Evolutionary conservation across 2,797 vertebrate genomes (phyloP), one percentile per base, ranked within the genome.

Genomic region (Sebastiscus tertius): DNA sequence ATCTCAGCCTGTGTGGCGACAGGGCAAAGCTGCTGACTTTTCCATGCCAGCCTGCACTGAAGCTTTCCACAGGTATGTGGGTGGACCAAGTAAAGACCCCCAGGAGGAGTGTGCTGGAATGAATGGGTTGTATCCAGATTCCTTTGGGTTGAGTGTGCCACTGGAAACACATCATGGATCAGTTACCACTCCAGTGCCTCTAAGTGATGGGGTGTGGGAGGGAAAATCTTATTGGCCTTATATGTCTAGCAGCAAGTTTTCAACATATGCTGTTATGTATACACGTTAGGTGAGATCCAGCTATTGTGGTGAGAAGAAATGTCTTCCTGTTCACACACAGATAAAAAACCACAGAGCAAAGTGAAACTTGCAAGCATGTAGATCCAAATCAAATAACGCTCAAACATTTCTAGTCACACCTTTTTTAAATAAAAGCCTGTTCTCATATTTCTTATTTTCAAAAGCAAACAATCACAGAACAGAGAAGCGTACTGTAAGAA

Each of bases 1-100:
- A 92, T 90, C 87, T 87, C 68, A 59, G 75, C 49, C 58, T 66
- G 65, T 81, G 81, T 64, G 81, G 80, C 52, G 64, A 86, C 75
- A 77, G 73, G 52, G 68, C 33, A 61, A 83, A 87, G 87, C 78
- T 61, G 85, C 72, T 55, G 82, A 73, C 11, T 56, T 46, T 70
- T 78, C 83, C 68, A 75, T 87, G 80, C 82, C 81, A 78, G 68
- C 68, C 22, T 78, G 76, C 84, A 76, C 75, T 77, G 78, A 46
- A 46, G 42, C 42, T 46, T 46, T 46, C 42, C 42, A 46, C 82
- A 89, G 81, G 76, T 73, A 85, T 83, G 87, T 59, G 54, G 65
- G 66, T 26, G 73, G 29, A 61, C 14, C 29, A 24, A 75, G 74
- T 42, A 46, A 81, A 79, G 70, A 84, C 56, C 78, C 80, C 7